Evolutionary conservation across 2,888 invertebrate genomes (phyloP), one percentile per base, ranked within the genome.

Genomic region (Alentia gelatinosa): DNA sequence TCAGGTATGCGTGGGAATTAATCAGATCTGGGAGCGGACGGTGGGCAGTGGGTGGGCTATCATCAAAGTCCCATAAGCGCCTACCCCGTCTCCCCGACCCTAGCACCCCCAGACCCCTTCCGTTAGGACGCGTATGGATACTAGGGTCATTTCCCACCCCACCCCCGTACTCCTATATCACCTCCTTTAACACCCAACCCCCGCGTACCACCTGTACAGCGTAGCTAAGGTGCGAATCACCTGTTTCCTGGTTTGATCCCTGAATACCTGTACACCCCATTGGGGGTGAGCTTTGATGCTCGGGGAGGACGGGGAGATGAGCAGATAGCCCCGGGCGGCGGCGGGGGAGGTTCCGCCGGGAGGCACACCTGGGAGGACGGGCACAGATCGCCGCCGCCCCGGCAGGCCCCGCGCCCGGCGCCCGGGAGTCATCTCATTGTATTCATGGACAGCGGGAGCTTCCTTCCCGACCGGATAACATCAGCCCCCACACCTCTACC

Each of bases 191-290:
- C 15, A 42, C 7, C 7, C 56, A 3, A 56, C 56, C 56, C 19
- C 56, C 56, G n/a, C n/a, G n/a, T n/a, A 3, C n/a, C 68, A 68
- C 68, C 68, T 68, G 68, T 12, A 30, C 3, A 26, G 1, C 23
- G 19, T n/a, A 56, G 23, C 56, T n/a, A 56, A n/a, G 56, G 56
- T 56, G 56, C 3, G 56, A 68, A 68, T 30, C 68, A 68, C 68
- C 68, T 68, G 68, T 68, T 68, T 68, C 68, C 68, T 68, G 63
- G n/a, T n/a, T 42, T 12, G 68, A 68, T 68, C 68, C 26, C 56
- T 68, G 19, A 68, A 3, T n/a, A n/a, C n/a, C n/a, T 56, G 56
- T 56, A 7, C 9, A 12, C 47, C 5, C 56, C 56, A n/a, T 56
- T 56, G n/a, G n/a, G n/a, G 56, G 56, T 19, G 9, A 12, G 68